Conservation (phyloP, 2,797 vertebrate species). For the Coregonus sp. region DNA sequence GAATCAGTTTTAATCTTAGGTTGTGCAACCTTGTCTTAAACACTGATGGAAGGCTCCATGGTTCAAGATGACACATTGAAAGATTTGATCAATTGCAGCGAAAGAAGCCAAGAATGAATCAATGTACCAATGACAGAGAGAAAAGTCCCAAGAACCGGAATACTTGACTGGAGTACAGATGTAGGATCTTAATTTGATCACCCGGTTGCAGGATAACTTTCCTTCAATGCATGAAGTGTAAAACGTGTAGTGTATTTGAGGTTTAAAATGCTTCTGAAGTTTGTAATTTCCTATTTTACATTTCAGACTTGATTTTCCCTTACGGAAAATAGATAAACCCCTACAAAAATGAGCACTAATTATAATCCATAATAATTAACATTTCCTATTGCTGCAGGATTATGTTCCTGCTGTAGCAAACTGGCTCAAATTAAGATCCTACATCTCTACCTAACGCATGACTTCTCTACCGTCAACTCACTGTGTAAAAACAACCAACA, state of each 20-base stretch:
- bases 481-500: constrained; percentile 22
- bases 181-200: too few species aligned
- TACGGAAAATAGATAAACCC: too few species aligned
- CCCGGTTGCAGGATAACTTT: too few species aligned
- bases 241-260: too few species aligned
- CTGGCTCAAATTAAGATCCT: too few species aligned
- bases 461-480: constrained; percentile 25
- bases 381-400: constrained; percentile 19
- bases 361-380: not conserved
- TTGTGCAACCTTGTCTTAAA: not conserved
- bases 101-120: constrained; percentile 7
- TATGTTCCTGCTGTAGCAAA: not conserved
- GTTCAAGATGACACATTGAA: not conserved
- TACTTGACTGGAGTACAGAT: constrained; percentile 11
- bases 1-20: not conserved
- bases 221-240: too few species aligned
- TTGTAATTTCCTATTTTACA: too few species aligned
- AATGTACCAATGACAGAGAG: constrained; percentile 6
- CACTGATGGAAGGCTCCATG: not conserved
- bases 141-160: constrained; percentile 3
- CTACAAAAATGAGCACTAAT: too few species aligned
- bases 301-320: too few species aligned
- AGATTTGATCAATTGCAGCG: constrained; percentile 2
- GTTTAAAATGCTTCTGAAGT: too few species aligned
- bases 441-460: not conserved